Evolutionary conservation across 2,113 vertebrate genomes (phyloP).

Genomic region (Nesogale talazaci): DNA sequence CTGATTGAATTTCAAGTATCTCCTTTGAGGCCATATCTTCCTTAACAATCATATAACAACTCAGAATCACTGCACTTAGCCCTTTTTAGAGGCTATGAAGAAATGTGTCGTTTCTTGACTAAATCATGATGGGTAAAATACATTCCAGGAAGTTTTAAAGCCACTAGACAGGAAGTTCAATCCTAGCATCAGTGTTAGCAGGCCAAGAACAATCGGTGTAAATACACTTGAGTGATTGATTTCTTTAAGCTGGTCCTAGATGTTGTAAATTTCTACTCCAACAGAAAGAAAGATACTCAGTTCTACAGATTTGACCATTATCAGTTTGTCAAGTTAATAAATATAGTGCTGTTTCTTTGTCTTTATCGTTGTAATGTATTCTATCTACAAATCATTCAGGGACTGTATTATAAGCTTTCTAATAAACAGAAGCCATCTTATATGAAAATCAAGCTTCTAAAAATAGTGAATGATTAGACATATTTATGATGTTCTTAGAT

Average conservation of each 20-base stretch:
- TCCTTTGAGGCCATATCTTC: not conserved
- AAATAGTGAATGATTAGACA: not conserved
- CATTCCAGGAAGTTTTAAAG: slow-evolving; percentile 29
- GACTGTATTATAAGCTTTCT: not conserved
- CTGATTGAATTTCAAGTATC: not conserved
- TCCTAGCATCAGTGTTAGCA: not conserved
- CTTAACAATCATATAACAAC: not conserved
- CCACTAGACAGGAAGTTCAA: not conserved
- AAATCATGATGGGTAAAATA: slow-evolving; percentile 2
- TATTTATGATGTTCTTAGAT: slow-evolving; percentile 25
- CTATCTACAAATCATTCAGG: not conserved
- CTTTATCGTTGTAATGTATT: not conserved
- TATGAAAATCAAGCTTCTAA: slow-evolving; percentile 6
- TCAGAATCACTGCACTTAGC: not conserved
- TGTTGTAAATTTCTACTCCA: slow-evolving; percentile 14
- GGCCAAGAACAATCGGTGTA: not conserved
- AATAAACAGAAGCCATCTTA: not conserved
- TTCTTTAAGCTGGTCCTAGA: not conserved
- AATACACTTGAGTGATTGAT: not conserved
- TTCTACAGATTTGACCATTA: not conserved
- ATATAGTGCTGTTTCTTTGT: not conserved
- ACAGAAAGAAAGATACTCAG: not conserved
- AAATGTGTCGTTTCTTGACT: slow-evolving; percentile 37
- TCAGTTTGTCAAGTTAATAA: not conserved
- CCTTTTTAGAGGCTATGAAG: not conserved